phyloP scores from a whole-genome alignment of 2,888 invertebrate genomes.

The Arrhopalites spinosus region DNA sequence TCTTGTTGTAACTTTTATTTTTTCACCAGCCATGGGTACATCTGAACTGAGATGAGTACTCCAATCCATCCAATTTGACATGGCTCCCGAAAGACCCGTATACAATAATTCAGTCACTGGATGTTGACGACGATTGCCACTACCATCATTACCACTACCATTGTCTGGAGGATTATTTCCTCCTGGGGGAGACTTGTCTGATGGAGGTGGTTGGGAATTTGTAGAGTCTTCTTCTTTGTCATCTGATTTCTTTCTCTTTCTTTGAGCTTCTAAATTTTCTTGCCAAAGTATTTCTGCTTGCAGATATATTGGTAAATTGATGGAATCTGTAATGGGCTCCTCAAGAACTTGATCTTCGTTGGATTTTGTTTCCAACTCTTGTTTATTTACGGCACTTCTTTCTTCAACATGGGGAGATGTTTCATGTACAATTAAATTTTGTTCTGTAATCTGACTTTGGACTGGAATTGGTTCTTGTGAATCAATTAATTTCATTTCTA shows the following conservation, averaged over 20 bases:
- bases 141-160: slow-evolving; percentile 34
- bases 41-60: slow-evolving; percentile 33
- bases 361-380: not conserved
- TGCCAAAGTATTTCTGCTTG: slow-evolving; percentile 30
- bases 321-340: not conserved
- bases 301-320: slow-evolving; percentile 11
- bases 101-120: slow-evolving; percentile 50
- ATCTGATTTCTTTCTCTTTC: not conserved
- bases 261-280: slow-evolving; percentile 21
- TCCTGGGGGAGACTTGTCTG: slow-evolving; percentile 26
- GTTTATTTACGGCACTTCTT: not conserved
- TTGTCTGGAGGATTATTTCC: slow-evolving; percentile 34
- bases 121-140: slow-evolving; percentile 32
- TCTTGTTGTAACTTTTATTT: slow-evolving; percentile 54
- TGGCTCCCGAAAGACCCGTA: slow-evolving; percentile 39
- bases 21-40: not conserved
- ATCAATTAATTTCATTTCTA: not conserved
- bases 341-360: not conserved
- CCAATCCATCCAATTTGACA: slow-evolving; percentile 33
- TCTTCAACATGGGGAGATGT: not conserved
- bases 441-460: too few species aligned
- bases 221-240: slow-evolving; percentile 9
- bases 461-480: too few species aligned
- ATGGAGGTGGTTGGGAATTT: slow-evolving; percentile 29
- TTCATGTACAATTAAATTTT: too few species aligned